phyloP scores from a whole-genome alignment of 2,113 vertebrate species.

The Scomber japonicus region DNA sequence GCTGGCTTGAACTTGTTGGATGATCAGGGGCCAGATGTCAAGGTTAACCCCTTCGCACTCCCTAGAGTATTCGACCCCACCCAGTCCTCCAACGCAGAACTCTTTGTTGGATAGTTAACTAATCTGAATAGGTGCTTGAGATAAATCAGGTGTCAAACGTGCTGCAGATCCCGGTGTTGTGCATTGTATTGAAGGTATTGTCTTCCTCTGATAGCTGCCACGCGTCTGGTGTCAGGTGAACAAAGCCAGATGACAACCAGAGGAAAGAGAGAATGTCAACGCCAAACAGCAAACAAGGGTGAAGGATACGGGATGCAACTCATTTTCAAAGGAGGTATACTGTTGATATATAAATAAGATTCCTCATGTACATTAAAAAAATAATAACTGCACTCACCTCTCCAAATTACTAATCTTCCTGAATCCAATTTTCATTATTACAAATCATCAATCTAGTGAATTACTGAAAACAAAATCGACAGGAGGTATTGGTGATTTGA shows the following conservation, averaged over 20 bases:
- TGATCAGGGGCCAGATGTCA: slow-evolving; percentile 80
- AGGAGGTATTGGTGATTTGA: too few species aligned
- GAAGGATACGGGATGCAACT: slow-evolving; percentile 7
- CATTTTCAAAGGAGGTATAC: neutral
- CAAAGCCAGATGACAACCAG: slow-evolving; percentile 81
- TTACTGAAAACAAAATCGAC: too few species aligned
- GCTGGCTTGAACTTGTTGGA: slow-evolving; percentile 67
- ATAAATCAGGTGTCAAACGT: slow-evolving; percentile 84
- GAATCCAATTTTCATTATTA: neutral
- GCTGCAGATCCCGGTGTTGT: slow-evolving; percentile 59
- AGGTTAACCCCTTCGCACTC: slow-evolving; percentile 68
- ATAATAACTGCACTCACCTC: too few species aligned
- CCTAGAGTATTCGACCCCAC: slow-evolving; percentile 62
- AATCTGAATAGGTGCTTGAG: slow-evolving; percentile 79
- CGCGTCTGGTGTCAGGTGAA: slow-evolving; percentile 82
- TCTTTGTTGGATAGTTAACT: slow-evolving; percentile 70
- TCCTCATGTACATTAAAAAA: neutral
- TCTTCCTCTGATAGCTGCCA: slow-evolving; percentile 82
- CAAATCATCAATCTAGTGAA: too few species aligned
- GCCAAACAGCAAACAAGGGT: neutral
- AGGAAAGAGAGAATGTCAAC: slow-evolving; percentile 58
- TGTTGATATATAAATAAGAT: neutral
- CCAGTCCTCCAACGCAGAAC: slow-evolving; percentile 27
- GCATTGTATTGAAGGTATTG: slow-evolving; percentile 76
- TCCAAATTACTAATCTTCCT: neutral